A percentile compares a stretch with the other conserved stretches of the same genome.
phyloP scores from a whole-genome alignment of 2,113 vertebrate genomes.

The Hippopotamus amphibius region DNA sequence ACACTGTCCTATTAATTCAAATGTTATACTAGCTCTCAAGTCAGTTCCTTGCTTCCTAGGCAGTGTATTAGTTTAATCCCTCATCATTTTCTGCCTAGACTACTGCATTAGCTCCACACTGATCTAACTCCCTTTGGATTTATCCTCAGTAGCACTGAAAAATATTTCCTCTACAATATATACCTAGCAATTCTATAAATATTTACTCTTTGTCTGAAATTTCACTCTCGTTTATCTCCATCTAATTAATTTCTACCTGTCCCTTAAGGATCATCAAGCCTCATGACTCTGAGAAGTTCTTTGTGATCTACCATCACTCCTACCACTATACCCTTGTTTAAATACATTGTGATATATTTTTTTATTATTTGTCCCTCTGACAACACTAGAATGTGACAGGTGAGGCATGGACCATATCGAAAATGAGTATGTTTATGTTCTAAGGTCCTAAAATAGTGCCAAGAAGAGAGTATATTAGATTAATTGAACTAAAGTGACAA shows the following conservation, averaged over 20 bases:
- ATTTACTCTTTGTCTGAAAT: background rate
- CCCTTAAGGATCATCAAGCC: background rate
- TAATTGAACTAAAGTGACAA: background rate
- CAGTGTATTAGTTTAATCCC: background rate
- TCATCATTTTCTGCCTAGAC: background rate
- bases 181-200: background rate
- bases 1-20: background rate
- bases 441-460: background rate
- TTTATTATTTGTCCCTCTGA: background rate
- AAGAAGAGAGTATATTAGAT: background rate
- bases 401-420: background rate
- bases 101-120: background rate
- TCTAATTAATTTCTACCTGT: background rate
- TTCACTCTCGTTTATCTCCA: background rate
- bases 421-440: background rate
- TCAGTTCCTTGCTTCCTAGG: background rate
- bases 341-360: background rate
- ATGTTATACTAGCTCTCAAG: background rate
- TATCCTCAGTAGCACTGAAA: background rate
- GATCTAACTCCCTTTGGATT: background rate
- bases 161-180: background rate
- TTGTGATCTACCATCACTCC: background rate
- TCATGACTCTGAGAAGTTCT: background rate
- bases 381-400: background rate
- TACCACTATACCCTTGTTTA: background rate